Evolutionary conservation across 2,113 vertebrate genomes (phyloP).

Genomic region (Leptosomus discolor): DNA sequence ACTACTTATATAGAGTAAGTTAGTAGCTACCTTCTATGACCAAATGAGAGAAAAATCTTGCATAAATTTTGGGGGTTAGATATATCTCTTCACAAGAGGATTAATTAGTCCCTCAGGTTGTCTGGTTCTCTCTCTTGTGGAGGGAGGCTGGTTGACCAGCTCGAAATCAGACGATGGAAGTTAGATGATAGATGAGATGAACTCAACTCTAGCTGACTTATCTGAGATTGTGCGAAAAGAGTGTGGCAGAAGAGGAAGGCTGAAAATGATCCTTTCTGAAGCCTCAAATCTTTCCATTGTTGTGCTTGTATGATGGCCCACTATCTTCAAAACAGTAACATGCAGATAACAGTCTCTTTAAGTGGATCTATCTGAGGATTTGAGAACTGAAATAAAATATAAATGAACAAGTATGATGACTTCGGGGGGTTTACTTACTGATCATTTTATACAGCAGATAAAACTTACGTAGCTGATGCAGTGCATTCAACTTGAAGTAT

Average conservation of each 20-base stretch:
- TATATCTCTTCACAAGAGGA: neutral
- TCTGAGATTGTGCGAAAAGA: neutral
- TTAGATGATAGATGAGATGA: neutral
- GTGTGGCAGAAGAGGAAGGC: neutral
- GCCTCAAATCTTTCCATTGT: neutral
- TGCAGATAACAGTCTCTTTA: neutral
- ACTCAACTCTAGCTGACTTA: neutral
- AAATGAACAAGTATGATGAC: neutral
- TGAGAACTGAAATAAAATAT: neutral
- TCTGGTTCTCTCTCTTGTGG: neutral
- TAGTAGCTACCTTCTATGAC: neutral
- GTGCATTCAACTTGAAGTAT: neutral
- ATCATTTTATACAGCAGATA: neutral
- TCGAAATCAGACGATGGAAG: neutral
- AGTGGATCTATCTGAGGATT: neutral
- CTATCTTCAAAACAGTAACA: neutral
- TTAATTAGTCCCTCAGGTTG: neutral
- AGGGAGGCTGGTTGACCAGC: neutral
- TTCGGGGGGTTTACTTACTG: neutral
- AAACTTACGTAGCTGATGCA: accelerated
- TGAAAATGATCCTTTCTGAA: neutral
- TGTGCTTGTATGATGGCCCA: neutral
- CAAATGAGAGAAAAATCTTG: neutral
- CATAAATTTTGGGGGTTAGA: neutral
- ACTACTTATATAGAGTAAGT: neutral